Percentiles rank a stretch among this genome's conserved stretches.
Evolutionary conservation across 2,797 vertebrate genomes (phyloP).

Genomic region (Champsocephalus esox): DNA sequence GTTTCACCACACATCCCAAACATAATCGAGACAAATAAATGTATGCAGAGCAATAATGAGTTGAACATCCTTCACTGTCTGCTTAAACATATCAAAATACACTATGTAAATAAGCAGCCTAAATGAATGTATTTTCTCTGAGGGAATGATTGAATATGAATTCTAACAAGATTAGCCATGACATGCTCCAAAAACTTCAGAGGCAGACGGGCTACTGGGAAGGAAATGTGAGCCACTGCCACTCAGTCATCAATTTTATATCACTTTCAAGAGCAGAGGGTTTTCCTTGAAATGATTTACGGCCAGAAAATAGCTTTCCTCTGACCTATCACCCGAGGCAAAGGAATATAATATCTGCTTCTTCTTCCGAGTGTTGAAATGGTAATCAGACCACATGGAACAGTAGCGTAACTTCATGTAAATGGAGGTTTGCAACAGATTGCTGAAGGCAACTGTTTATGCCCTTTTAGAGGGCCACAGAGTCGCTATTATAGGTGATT

Average conservation of each 20-base stretch:
- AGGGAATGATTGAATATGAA: conserved; percentile 55
- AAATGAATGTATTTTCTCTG: conserved; percentile 45
- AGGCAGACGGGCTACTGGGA: conserved; percentile 57
- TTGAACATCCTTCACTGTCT: conserved; percentile 53
- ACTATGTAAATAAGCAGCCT: conserved; percentile 44
- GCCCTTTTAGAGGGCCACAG: conserved; percentile 2
- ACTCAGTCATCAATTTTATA: conserved; percentile 77
- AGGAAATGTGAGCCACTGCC: conserved; percentile 66
- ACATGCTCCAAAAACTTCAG: conserved; percentile 72
- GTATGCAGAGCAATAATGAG: conserved; percentile 47
- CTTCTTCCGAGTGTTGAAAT: conserved; percentile 54
- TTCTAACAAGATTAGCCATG: conserved; percentile 68
- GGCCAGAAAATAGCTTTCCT: conserved; percentile 69
- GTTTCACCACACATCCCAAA: conserved; percentile 51
- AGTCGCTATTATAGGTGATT: conserved; percentile 7
- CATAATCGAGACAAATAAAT: conserved; percentile 59
- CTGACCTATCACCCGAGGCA: conserved; percentile 57
- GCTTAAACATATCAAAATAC: conserved; percentile 44
- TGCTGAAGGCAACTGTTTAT: conserved; percentile 17
- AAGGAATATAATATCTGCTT: conserved; percentile 56
- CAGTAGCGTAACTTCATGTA: conserved; percentile 14
- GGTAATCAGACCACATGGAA: conserved; percentile 60
- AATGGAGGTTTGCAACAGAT: conserved; percentile 42
- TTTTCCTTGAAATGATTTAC: conserved; percentile 71
- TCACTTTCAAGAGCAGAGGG: conserved; percentile 61